Evolutionary conservation across 2,888 invertebrate genomes (phyloP), one percentile per base, ranked within the genome.

Genomic region (Opisthograptis luteolata): DNA sequence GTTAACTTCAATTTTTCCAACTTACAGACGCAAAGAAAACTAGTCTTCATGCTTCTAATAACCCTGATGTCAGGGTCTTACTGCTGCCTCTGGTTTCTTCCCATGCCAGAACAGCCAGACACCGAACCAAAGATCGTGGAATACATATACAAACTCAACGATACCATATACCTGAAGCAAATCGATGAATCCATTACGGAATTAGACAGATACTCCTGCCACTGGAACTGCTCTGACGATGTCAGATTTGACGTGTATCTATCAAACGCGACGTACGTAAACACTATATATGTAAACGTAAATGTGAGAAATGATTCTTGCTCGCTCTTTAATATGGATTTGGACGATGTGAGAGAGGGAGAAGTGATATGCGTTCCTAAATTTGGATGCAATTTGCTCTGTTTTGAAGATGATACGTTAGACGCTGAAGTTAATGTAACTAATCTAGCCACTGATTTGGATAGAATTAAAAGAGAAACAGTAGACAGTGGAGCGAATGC

Each of bases 21-120:
- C 1, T 84, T 84, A 17, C 81, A 92, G 88, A 76, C 82, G 3
- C 91, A 91, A 65, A 92, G 96, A 58, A 96, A 96, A 77, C 68
- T 92, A 0, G 94, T 96, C 40, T 96, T 96, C 69, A 92, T 96
- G 76, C 61, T 88, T 0, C 79, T 96, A 0, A 93, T 96, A 32
- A 59, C 91, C 0, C 58, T 90, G 0, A 95, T 95, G 92, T 93
- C 94, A 0, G 68, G 93, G 0, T 93, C 94, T 0, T 96, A 93
- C 70, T 92, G 93, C n/a, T 84, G 93, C 10, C 92, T 96, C 53
- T 94, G 94, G 79, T 94, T 96, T 63, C 81, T 96, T 0, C 84
- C 84, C 0, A 73, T 71, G 70, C 77, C 83, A 0, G 73, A 71
- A 6, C 55, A 56, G n/a, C 47, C 32, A 9, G 30, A 34, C 28